Base-by-base conservation (phyloP, 2,113 vertebrate species). In the Oreochromis niloticus region DNA sequence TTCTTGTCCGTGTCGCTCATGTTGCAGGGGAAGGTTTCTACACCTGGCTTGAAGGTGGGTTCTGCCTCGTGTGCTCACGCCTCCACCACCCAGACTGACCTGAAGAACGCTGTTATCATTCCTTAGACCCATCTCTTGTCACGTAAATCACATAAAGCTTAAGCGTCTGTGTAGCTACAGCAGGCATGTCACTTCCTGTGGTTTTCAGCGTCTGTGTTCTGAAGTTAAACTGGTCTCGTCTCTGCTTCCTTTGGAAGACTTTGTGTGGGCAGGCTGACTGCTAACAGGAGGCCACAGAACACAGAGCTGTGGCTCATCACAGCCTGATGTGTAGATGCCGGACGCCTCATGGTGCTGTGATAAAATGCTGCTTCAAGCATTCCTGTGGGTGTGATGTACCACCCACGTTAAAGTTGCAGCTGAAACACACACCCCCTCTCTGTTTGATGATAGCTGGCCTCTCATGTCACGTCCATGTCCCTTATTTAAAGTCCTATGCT, bases 21-120 rank as follows among this genome's bases (percentile, higher is more conserved):
- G 13, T 78, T 87, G 83, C 96, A 98, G 98, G 98, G 88, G 98
- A 99, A 92, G 96, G 97, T 75, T 99, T 99, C 96, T 99, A 99
- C 96, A 97, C 96, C 0, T 99, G 98, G 98, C 96, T 99, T 17
- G 98, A 99, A 98, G 98, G 98, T 98, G 96, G 97, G 73, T 56
- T 1, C 22, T 9, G n/a, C 66, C 10, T 48, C 19, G 2, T 39
- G 50, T 39, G 32, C 48, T 36, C 30, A 8, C 19, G 6, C 39
- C 36, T 27, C 0, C 22, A 24, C 41, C 41, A 30, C 14, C 22
- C 43, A 75, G 24, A 17, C 12, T 19, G 24, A 19, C 71, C 24
- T 5, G 24, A 48, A 7, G 41, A 30, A 7, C 14, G 3, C 68
- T 0, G 14, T 46, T 46, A 11, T 48, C 68, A 1, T 0, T 63